Evolutionary conservation across 2,797 vertebrate genomes (phyloP).

Genomic region (Natrix natrix): DNA sequence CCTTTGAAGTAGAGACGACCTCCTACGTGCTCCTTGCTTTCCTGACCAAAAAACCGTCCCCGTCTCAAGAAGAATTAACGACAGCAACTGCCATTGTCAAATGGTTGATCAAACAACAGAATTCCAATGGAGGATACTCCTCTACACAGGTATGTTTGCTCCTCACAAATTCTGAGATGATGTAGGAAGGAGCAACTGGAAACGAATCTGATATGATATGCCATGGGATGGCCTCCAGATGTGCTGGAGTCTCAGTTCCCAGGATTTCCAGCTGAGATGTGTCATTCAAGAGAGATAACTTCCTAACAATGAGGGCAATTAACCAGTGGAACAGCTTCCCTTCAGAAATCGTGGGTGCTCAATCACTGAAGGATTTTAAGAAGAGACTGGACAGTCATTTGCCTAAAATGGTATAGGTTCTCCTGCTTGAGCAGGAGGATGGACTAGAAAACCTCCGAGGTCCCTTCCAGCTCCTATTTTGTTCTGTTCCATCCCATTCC

Average conservation of each 20-base stretch:
- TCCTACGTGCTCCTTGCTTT: slow-evolving; percentile 62
- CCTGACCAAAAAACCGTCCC: slow-evolving; percentile 35
- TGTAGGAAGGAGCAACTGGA: not conserved
- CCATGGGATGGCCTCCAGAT: not conserved
- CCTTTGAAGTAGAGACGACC: slow-evolving; percentile 70
- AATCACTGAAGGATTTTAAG: too few relatives aligned
- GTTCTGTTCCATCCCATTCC: too few relatives aligned
- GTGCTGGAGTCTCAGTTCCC: not conserved
- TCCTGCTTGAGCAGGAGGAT: too few relatives aligned
- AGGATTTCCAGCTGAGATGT: not conserved
- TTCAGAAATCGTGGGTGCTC: too few relatives aligned
- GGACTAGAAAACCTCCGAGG: too few relatives aligned
- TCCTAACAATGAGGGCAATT: too few relatives aligned
- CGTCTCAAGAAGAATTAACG: slow-evolving; percentile 32
- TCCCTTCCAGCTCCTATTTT: too few relatives aligned
- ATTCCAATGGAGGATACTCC: slow-evolving; percentile 62
- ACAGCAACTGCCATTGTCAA: not conserved
- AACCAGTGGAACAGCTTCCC: too few relatives aligned
- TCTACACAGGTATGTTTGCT: slow-evolving; percentile 57
- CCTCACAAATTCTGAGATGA: not conserved
- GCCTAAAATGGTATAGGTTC: too few relatives aligned
- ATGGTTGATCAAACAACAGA: slow-evolving; percentile 69
- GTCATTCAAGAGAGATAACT: not conserved
- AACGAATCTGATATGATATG: not conserved
- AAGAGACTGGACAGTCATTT: too few relatives aligned